Evolutionary conservation across 2,888 invertebrate species (phyloP).

Genomic region (Acleris cristana): DNA sequence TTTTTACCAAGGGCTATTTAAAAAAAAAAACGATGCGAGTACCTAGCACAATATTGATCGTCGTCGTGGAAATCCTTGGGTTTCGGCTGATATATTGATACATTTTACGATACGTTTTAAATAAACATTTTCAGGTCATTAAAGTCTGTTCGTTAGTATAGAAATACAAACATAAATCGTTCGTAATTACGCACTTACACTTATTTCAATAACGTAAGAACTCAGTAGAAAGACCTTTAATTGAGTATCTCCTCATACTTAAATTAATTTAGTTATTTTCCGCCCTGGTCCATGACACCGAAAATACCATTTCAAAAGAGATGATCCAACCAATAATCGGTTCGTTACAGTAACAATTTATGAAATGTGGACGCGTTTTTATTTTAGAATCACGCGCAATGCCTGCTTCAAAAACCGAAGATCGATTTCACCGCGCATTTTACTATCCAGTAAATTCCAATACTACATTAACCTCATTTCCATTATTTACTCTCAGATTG

Average conservation of each 20-base stretch:
- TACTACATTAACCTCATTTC: constrained; percentile 38
- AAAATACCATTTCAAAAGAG: background rate
- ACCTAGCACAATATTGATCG: no score
- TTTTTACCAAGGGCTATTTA: no score
- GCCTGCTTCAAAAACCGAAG: constrained; percentile 5
- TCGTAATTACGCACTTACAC: no score
- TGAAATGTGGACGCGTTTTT: background rate
- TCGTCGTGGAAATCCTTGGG: no score
- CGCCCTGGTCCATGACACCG: background rate
- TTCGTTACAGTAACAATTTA: background rate
- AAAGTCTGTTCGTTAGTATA: no score
- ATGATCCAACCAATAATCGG: background rate
- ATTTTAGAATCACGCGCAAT: constrained; percentile 10
- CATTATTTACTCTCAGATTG: constrained; percentile 27
- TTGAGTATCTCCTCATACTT: background rate
- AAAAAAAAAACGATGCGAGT: no score
- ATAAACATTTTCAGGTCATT: no score
- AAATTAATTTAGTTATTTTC: background rate
- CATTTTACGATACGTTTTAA: no score
- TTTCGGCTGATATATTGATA: no score
- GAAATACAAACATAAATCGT: no score
- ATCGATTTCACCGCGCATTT: constrained; percentile 18
- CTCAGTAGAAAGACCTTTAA: background rate
- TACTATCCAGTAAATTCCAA: constrained; percentile 29
- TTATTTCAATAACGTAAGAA: no score